Base-by-base conservation (phyloP, 1,140 invertebrate species). In the Neodiprion pinetum region DNA sequence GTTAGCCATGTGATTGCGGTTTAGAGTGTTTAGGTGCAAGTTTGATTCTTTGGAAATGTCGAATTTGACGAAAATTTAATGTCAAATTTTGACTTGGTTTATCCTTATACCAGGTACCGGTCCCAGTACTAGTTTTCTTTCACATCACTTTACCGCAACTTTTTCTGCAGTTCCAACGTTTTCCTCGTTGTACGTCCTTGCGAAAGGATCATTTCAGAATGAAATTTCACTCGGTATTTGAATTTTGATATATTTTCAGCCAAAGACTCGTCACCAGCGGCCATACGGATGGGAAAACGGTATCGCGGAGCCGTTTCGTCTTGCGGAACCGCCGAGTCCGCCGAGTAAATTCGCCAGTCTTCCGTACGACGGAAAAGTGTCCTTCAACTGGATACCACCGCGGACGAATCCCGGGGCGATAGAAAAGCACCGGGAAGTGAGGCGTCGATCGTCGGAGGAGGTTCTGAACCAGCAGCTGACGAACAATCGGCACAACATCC, bases 341-440 rank as follows among this genome's bases (percentile, higher is more conserved):
- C 88, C 90, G 8, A 91, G 90, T 78, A 91, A 92, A 75, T 94
- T 92, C 80, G 91, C 92, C 68, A 93, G 92, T 70, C 85, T 94
- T 73, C 93, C 92, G 72, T 91, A 91, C 81, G 88, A 89, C 72
- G 84, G 82, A 10, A 87, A 86, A 72, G 82, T 88, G 50, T 84
- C 84, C 2, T 88, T 87, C 76, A 89, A 90, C 71, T 92, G 92
- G 86, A 90, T 92, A 74, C 91, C 93, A 75, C 92, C 93, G 68
- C 88, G 93, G 48, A 93, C 92, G 78, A 89, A 93, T 78, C 92
- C 92, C 40, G 91, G 90, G 77, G 92, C 92, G 78, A 90, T 92
- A 80, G 94, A 94, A 83, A 91, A 93, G 80, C 94, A 94, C 86
- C 92, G 93, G 81, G 94, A 94, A 87, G 93, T 95, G 71, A 91